Conservation (phyloP, 92 coral and sea anemone genomes). For the Virgularia gustaviana region DNA sequence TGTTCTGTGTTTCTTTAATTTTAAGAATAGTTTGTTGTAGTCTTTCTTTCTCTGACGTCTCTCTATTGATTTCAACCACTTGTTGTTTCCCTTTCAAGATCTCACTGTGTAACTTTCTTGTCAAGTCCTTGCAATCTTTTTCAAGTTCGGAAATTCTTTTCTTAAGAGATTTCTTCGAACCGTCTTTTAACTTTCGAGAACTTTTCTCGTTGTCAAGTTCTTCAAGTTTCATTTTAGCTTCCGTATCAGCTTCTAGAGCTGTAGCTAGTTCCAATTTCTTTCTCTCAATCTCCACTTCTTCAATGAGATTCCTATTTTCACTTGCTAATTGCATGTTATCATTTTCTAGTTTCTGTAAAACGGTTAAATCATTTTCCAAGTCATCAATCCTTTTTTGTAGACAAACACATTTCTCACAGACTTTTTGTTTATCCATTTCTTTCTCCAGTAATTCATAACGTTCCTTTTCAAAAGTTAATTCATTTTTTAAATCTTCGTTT, state of each 20-base stretch:
- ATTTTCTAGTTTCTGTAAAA: slow-evolving; percentile 50
- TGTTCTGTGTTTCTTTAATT: background rate
- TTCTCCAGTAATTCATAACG: slow-evolving; percentile 25
- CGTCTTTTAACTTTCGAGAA: slow-evolving; percentile 11
- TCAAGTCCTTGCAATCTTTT: slow-evolving; percentile 22
- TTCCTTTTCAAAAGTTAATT: slow-evolving; percentile 43
- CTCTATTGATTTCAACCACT: slow-evolving; percentile 22
- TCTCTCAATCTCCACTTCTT: slow-evolving; percentile 57
- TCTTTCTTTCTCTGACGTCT: slow-evolving; percentile 17
- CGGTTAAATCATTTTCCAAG: slow-evolving; percentile 42
- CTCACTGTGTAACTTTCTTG: slow-evolving; percentile 22
- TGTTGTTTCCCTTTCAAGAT: slow-evolving; percentile 16
- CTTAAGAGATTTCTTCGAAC: slow-evolving; percentile 28
- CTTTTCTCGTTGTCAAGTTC: slow-evolving; percentile 21
- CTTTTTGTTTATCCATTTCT: slow-evolving; percentile 49
- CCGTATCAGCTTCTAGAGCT: background rate
- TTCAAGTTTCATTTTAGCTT: slow-evolving; percentile 17
- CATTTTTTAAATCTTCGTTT: slow-evolving; percentile 50
- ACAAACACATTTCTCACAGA: slow-evolving; percentile 8
- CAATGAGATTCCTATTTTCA: slow-evolving; percentile 65
- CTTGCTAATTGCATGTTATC: slow-evolving; percentile 50
- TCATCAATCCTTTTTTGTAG: slow-evolving; percentile 8
- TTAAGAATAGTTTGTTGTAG: background rate
- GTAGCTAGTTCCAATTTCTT: slow-evolving; percentile 58
- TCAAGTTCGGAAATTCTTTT: slow-evolving; percentile 22